Evolutionary conservation across 1,140 invertebrate genomes (phyloP), one percentile per base, ranked within the genome.

Genomic region (Cydia splendana): DNA sequence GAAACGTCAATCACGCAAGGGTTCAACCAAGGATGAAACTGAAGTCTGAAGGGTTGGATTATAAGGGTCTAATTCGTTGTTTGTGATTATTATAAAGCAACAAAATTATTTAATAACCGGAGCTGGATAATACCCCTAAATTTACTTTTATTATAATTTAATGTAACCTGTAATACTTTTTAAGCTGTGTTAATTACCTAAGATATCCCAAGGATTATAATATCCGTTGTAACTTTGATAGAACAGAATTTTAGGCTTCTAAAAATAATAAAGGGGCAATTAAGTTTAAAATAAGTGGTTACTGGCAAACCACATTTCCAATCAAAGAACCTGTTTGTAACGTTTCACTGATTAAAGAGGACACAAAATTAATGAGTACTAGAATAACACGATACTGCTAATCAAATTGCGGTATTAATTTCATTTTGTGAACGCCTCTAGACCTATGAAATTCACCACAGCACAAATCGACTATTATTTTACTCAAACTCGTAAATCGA

Each of bases 1-100:
- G 82, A 87, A 83, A 91, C 85, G 89, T 88, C 88, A 89, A 90
- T 90, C 89, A 90, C 86, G 86, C 81, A 83, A 80, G 84, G 85
- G 80, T 81, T 82, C 85, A 79, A 79, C 83, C 83, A 83, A 84
- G 85, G 87, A 89, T 89, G 84, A 88, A 85, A 87, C 87, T 87
- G 85, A 87, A 89, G 89, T 87, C 87, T 87, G 86, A 88, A 89
- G 89, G 88, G 89, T 89, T 86, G 88, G 88, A 91, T 91, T 91
- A 91, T 91, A 87, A 90, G 87, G 89, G 89, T 90, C 85, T 86
- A 84, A 89, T 86, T 87, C 86, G 84, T 82, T 76, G 76, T 69
- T 69, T 51, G 65, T 69, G 75, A 76, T 76, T 76, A 69, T 76
- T 76, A 76, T 76, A 67, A 80, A 79, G 83, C 85, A 86, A 88